Evolutionary conservation across 2,888 invertebrate species (phyloP).

Genomic region (Ceraclea dissimilis): DNA sequence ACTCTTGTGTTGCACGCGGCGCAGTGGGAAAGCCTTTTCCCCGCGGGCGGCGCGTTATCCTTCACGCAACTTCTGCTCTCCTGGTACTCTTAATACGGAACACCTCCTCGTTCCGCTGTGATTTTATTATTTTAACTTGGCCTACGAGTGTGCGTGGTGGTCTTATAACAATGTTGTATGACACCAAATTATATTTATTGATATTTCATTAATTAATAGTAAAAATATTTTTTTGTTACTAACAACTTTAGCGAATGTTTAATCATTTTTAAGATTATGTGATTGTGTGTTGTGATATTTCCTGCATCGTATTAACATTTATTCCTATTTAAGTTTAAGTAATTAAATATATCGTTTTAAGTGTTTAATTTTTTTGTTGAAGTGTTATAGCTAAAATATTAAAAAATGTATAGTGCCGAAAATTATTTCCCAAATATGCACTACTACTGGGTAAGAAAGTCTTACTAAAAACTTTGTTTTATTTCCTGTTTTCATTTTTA

Average conservation of each 20-base stretch:
- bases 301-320: background rate
- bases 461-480: background rate
- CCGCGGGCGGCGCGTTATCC: constrained; percentile 18
- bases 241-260: background rate
- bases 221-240: background rate
- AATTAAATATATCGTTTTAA: background rate
- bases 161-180: background rate
- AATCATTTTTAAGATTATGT: background rate
- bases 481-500: background rate
- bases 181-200: background rate
- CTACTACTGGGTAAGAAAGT: constrained; percentile 15
- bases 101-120: constrained; percentile 12
- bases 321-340: background rate
- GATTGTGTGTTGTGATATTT: no score
- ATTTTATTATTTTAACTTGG: constrained; percentile 19
- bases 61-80: constrained; percentile 16
- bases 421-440: constrained; percentile 11
- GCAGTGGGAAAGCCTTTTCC: constrained; percentile 25
- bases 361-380: background rate
- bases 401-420: constrained; percentile 8
- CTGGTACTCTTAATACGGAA: constrained; percentile 10
- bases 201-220: background rate
- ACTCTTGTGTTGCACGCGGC: constrained; percentile 18
- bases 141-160: constrained; percentile 12
- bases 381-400: background rate